phyloP scores from a whole-genome alignment of 2,888 invertebrate genomes.

The Athripsodes cinereus region DNA sequence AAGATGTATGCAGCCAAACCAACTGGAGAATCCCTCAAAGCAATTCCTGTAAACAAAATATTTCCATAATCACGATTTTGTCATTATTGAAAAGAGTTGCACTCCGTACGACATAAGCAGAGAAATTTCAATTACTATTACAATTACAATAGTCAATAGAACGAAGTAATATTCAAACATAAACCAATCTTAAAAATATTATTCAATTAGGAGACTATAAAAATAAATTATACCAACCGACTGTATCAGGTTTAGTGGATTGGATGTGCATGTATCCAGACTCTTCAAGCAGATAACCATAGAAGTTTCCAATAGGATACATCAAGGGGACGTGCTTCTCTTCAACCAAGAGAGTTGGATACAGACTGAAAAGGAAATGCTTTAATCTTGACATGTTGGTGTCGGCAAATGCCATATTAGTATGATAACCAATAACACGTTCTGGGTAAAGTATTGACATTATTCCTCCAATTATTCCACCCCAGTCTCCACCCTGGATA shows the following conservation, averaged over 20 bases:
- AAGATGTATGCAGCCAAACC: conserved; percentile 67
- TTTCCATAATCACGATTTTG: neutral
- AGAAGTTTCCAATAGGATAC: conserved; percentile 45
- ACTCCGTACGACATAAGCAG: too few relatives aligned
- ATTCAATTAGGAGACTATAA: too few relatives aligned
- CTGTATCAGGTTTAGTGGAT: conserved; percentile 75
- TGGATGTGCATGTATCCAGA: conserved; percentile 66
- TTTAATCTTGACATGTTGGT: conserved; percentile 33
- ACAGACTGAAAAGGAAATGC: conserved; percentile 43
- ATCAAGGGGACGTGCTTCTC: conserved; percentile 42
- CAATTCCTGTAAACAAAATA: conserved; percentile 44
- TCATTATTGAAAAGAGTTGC: too few relatives aligned
- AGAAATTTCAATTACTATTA: neutral
- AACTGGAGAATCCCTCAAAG: conserved; percentile 58
- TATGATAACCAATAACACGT: conserved; percentile 35
- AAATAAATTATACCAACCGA: too few relatives aligned
- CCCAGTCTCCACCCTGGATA: conserved; percentile 71
- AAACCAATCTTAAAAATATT: neutral
- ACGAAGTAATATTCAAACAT: neutral
- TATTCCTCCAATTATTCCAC: conserved; percentile 50
- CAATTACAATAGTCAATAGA: neutral
- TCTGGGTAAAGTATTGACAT: conserved; percentile 59
- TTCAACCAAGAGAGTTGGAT: conserved; percentile 47
- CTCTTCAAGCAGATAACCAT: conserved; percentile 39
- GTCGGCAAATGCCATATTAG: conserved; percentile 45